Evolutionary conservation across 1,140 invertebrate genomes (phyloP).

Genomic region (Philotrypesis tridentata): DNA sequence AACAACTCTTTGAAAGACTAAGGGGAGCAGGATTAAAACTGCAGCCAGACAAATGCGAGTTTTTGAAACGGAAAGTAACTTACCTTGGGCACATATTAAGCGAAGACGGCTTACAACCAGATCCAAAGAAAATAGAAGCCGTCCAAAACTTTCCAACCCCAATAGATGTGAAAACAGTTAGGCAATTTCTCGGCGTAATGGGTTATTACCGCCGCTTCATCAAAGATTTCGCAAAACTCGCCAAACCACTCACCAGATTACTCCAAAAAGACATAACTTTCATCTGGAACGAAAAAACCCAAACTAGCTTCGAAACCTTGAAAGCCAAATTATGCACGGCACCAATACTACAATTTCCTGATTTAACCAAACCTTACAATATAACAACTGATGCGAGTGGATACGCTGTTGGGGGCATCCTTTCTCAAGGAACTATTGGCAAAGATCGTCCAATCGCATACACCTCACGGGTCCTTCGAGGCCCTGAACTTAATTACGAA

Average conservation of each 20-base stretch:
- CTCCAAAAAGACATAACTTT: conserved; percentile 58
- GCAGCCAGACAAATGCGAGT: too few relatives aligned
- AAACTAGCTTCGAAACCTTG: conserved; percentile 45
- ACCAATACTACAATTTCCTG: conserved; percentile 52
- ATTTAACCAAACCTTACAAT: conserved; percentile 55
- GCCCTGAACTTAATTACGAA: neutral
- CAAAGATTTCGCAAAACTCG: conserved; percentile 57
- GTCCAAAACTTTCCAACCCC: too few relatives aligned
- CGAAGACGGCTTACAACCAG: too few relatives aligned
- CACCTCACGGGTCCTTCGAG: conserved; percentile 44
- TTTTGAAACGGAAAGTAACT: too few relatives aligned
- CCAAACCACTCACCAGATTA: conserved; percentile 57
- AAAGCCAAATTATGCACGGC: too few relatives aligned
- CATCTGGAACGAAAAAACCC: conserved; percentile 21
- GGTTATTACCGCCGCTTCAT: conserved; percentile 58
- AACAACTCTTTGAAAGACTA: too few relatives aligned
- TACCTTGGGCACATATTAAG: too few relatives aligned
- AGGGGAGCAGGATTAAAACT: too few relatives aligned
- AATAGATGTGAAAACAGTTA: conserved; percentile 50
- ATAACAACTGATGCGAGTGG: conserved; percentile 61
- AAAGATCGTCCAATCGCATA: conserved; percentile 58
- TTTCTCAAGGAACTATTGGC: conserved; percentile 56
- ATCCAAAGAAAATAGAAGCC: too few relatives aligned
- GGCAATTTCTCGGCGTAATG: conserved; percentile 55
- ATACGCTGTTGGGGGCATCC: conserved; percentile 54